Evolutionary conservation across 2,113 vertebrate species (phyloP).

Genomic region (Amblyornis subalaris): DNA sequence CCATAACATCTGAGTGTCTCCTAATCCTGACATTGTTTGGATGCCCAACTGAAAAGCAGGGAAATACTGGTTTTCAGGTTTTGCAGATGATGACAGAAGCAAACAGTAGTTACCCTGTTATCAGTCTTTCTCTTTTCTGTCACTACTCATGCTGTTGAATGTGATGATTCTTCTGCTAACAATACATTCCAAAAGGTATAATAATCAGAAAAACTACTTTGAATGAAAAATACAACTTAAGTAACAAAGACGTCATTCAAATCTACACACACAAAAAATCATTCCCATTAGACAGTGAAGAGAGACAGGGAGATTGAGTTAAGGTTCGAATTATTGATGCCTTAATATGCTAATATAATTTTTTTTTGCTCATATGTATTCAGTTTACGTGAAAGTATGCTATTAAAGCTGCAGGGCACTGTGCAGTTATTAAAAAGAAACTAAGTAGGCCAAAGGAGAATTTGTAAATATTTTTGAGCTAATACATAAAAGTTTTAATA

Average conservation of each 20-base stretch:
- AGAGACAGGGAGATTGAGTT: background rate
- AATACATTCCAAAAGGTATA: background rate
- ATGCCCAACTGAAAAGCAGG: background rate
- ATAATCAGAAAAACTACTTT: background rate
- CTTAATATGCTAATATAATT: background rate
- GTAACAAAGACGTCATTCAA: background rate
- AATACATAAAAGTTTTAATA: conserved; percentile 16
- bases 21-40: background rate
- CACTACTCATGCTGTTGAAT: background rate
- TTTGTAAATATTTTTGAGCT: conserved; percentile 28
- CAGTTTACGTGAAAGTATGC: background rate
- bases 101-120: background rate
- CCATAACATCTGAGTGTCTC: background rate
- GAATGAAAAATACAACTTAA: background rate
- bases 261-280: background rate
- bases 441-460: background rate
- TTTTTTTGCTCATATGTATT: background rate
- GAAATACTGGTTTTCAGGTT: background rate
- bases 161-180: background rate
- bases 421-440: background rate
- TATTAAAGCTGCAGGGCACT: background rate
- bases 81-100: background rate
- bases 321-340: background rate
- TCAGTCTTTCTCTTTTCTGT: background rate
- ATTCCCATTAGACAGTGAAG: background rate